A percentile compares a stretch with the other conserved stretches of the same genome.
These are phyloP conservation scores for Hartigia nigra DNA, from an alignment of 2,888 invertebrate species.

Conservation along the genomic window DNA sequence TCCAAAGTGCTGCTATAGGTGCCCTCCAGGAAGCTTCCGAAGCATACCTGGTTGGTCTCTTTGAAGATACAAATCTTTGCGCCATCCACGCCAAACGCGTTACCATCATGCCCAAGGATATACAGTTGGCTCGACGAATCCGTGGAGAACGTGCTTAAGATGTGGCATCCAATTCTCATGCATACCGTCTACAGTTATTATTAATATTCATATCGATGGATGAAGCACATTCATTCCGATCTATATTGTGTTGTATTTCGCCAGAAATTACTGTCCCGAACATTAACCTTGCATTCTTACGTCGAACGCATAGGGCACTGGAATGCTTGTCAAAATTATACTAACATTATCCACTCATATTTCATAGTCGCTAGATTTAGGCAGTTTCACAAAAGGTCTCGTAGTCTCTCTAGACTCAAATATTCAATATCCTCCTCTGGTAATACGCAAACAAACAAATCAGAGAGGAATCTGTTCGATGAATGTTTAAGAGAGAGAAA, in stretches of 20 bases:
- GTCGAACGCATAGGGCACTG: background rate
- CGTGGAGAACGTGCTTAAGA: slow-evolving; percentile 94
- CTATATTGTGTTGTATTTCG: slow-evolving; percentile 21
- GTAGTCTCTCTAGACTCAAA: background rate
- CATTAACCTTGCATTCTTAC: slow-evolving; percentile 1
- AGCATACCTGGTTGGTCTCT: slow-evolving; percentile 92
- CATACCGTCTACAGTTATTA: slow-evolving; percentile 55
- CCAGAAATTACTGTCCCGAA: background rate
- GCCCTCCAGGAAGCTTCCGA: slow-evolving; percentile 92
- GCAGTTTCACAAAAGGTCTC: background rate
- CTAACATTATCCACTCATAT: slow-evolving; percentile 12
- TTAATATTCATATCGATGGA: slow-evolving; percentile 51
- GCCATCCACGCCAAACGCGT: slow-evolving; percentile 98
- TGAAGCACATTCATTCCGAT: slow-evolving; percentile 55
- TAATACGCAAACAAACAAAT: background rate
- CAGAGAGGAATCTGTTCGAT: background rate
- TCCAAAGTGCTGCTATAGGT: slow-evolving; percentile 95
- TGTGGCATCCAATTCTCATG: slow-evolving; percentile 42
- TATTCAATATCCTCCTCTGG: background rate
- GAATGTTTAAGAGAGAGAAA: background rate
- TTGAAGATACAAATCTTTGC: slow-evolving; percentile 98
- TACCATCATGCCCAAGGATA: slow-evolving; percentile 98
- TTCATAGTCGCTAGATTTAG: slow-evolving; percentile 16
- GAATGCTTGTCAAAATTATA: slow-evolving; percentile 1
- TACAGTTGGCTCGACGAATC: slow-evolving; percentile 95